Percentiles rank a stretch among this genome's conserved stretches.
Evolutionary conservation across 2,797 vertebrate species (phyloP).

Genomic region (Artibeus lituratus): DNA sequence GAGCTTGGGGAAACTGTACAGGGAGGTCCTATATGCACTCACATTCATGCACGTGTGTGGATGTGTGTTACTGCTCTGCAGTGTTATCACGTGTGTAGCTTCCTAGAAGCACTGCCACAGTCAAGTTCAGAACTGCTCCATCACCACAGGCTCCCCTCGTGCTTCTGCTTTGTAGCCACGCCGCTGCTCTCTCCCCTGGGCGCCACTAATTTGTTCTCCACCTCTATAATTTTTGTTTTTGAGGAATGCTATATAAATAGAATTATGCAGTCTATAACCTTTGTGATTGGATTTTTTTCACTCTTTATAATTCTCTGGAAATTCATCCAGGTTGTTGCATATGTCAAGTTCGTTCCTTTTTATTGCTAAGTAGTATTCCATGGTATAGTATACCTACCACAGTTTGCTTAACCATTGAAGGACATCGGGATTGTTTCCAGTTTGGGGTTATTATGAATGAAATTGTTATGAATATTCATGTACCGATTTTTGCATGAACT

Average conservation of each 20-base stretch:
- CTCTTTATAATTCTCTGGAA: not conserved
- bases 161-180: not conserved
- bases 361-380: not conserved
- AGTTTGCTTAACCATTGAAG: not conserved
- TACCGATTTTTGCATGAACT: not conserved
- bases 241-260: not conserved
- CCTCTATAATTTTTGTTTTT: not conserved
- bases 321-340: not conserved
- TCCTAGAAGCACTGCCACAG: not conserved
- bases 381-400: not conserved
- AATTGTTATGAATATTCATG: not conserved
- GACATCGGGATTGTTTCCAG: not conserved
- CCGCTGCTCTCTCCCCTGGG: not conserved
- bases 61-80: not conserved
- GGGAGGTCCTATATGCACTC: not conserved
- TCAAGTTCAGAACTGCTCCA: not conserved
- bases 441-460: not conserved
- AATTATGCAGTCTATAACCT: not conserved
- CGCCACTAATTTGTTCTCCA: not conserved
- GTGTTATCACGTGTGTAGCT: not conserved
- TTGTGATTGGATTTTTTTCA: not conserved
- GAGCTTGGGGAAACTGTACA: not conserved
- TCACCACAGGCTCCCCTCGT: not conserved
- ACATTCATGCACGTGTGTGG: not conserved
- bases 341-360: not conserved